Conservation (phyloP, 2,113 vertebrate genomes). For the Canis aureus region DNA sequence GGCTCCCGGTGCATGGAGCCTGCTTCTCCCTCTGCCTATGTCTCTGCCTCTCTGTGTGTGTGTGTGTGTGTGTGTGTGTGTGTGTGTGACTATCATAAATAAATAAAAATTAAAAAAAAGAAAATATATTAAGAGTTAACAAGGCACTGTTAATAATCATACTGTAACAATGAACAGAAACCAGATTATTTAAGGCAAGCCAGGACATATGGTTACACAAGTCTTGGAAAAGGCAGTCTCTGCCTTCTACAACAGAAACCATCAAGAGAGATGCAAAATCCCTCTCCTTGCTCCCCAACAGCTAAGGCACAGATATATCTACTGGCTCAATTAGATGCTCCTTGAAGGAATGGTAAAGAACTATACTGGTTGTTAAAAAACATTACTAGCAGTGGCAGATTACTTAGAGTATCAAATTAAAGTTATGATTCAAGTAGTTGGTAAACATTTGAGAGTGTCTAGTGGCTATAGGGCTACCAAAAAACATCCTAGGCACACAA, state of each 20-base stretch:
- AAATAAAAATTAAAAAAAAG: too few species aligned
- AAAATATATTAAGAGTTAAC: slow-evolving; percentile 7
- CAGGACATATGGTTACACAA: background rate
- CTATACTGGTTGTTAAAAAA: background rate
- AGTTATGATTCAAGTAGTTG: background rate
- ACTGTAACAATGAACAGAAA: background rate
- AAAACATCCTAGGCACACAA: background rate
- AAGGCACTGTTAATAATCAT: background rate
- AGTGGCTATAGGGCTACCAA: background rate
- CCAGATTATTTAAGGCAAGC: background rate
- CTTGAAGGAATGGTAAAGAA: background rate
- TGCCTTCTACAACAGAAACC: background rate
- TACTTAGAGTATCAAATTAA: background rate
- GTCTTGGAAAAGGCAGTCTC: background rate
- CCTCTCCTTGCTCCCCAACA: background rate
- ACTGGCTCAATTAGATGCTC: background rate
- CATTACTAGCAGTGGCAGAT: background rate
- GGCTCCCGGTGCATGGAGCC: too few species aligned
- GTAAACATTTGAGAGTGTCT: background rate
- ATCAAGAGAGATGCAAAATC: background rate
- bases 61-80: too few species aligned
- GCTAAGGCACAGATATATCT: background rate
- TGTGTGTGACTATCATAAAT: too few species aligned
- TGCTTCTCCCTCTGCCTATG: too few species aligned
- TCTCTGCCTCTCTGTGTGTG: too few species aligned